phyloP scores from a whole-genome alignment of 1,140 invertebrate genomes.

The Drosophila lowei region DNA sequence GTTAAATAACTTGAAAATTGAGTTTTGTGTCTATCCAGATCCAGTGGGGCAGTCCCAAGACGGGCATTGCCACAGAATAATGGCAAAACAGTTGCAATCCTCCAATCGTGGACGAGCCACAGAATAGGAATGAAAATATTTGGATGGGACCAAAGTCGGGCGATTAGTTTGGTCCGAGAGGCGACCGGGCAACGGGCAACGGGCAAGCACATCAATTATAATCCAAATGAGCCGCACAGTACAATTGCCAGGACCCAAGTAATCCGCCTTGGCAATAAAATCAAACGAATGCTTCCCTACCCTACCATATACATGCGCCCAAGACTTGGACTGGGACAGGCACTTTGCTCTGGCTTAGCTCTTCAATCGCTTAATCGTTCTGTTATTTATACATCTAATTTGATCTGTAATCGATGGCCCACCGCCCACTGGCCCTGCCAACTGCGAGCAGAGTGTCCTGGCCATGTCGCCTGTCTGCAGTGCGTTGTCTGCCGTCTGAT shows the following conservation, averaged over 20 bases:
- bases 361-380: slow-evolving; percentile 77
- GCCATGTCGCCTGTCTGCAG: slow-evolving; percentile 19
- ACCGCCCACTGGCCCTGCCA: slow-evolving; percentile 37
- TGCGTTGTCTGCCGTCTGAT: slow-evolving; percentile 32
- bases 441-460: slow-evolving; percentile 13
- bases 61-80: slow-evolving; percentile 47
- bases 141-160: slow-evolving; percentile 29
- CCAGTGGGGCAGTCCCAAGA: slow-evolving; percentile 7
- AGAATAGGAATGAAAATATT: slow-evolving; percentile 21
- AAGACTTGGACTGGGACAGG: slow-evolving; percentile 15
- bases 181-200: slow-evolving; percentile 58
- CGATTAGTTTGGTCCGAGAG: slow-evolving; percentile 57
- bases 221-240: slow-evolving; percentile 72
- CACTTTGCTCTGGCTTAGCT: slow-evolving; percentile 61
- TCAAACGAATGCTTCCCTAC: slow-evolving; percentile 57
- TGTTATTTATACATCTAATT: slow-evolving; percentile 82
- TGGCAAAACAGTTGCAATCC: slow-evolving; percentile 35
- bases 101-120: slow-evolving; percentile 1
- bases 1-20: slow-evolving; percentile 77
- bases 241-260: slow-evolving; percentile 52
- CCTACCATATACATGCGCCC: background rate
- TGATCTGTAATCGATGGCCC: slow-evolving; percentile 70
- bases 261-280: slow-evolving; percentile 78
- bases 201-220: slow-evolving; percentile 71
- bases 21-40: slow-evolving; percentile 27